Percentiles rank a stretch among this genome's conserved stretches.
Evolutionary conservation across 2,888 invertebrate species (phyloP).

Genomic region (Arrhopalites spinosus): DNA sequence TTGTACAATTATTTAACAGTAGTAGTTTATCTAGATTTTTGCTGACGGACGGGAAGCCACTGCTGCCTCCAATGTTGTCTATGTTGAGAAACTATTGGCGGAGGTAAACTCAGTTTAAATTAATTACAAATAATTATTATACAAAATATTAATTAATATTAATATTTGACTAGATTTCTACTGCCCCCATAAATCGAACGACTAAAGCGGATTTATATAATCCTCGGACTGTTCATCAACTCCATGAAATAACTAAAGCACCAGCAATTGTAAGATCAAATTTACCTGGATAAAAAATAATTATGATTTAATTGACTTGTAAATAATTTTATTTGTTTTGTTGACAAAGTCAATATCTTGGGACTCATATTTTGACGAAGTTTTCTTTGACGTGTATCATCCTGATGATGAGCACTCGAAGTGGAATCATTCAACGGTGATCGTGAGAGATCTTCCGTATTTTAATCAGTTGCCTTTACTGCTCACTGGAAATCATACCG

Average conservation of each 20-base stretch:
- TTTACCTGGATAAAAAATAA: background rate
- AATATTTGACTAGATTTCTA: slow-evolving; percentile 54
- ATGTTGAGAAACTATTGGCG: slow-evolving; percentile 68
- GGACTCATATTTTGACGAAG: slow-evolving; percentile 71
- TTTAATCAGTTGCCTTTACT: slow-evolving; percentile 71
- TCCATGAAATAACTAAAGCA: slow-evolving; percentile 57
- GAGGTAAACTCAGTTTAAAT: slow-evolving; percentile 60
- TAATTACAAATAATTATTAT: background rate
- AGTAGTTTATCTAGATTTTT: too few species aligned
- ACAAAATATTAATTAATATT: background rate
- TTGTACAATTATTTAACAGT: too few species aligned
- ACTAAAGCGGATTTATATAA: slow-evolving; percentile 69
- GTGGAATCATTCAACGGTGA: slow-evolving; percentile 68
- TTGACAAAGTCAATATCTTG: slow-evolving; percentile 67
- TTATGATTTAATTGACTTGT: too few species aligned
- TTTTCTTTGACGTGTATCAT: slow-evolving; percentile 65
- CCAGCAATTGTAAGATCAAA: slow-evolving; percentile 35
- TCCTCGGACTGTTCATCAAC: slow-evolving; percentile 66
- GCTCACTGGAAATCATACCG: slow-evolving; percentile 64
- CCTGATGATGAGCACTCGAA: slow-evolving; percentile 62
- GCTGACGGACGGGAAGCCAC: slow-evolving; percentile 60
- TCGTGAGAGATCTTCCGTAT: slow-evolving; percentile 75
- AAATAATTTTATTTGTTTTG: background rate
- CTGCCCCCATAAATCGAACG: slow-evolving; percentile 67
- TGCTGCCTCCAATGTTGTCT: slow-evolving; percentile 66